Evolutionary conservation across 2,888 invertebrate genomes (phyloP).

Genomic region (Malthinus seriepunctatus): DNA sequence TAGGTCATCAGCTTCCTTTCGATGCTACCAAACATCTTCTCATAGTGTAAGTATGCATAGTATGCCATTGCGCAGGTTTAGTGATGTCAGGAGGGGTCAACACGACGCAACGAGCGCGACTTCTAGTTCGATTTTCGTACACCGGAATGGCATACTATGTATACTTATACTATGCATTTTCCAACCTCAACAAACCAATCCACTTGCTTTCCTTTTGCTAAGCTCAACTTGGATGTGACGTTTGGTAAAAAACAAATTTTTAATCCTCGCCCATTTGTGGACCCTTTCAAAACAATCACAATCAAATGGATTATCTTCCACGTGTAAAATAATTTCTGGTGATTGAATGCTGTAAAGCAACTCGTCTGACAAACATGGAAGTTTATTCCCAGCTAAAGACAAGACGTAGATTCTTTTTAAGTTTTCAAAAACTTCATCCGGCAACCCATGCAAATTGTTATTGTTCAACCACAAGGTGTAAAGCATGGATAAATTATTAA

Average conservation of each 20-base stretch:
- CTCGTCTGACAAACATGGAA: slow-evolving; percentile 14
- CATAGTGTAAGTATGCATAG: too few species aligned
- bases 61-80: too few species aligned
- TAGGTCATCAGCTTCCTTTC: too few species aligned
- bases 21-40: too few species aligned
- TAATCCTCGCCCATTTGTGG: slow-evolving; percentile 15
- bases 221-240: slow-evolving; percentile 11
- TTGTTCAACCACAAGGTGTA: slow-evolving; percentile 39
- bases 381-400: slow-evolving; percentile 14
- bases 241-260: slow-evolving; percentile 18
- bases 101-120: too few species aligned
- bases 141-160: neutral
- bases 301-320: slow-evolving; percentile 20
- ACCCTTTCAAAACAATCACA: slow-evolving; percentile 14
- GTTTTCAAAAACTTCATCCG: slow-evolving; percentile 16
- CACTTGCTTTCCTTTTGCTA: neutral
- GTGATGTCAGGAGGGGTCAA: too few species aligned
- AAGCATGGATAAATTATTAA: slow-evolving; percentile 33
- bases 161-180: neutral
- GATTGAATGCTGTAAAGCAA: slow-evolving; percentile 16
- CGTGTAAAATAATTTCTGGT: slow-evolving; percentile 11
- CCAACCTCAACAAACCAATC: neutral
- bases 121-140: too few species aligned
- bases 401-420: slow-evolving; percentile 16
- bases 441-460: slow-evolving; percentile 37